Evolutionary conservation across 2,113 vertebrate species (phyloP).

Genomic region (Tauraco erythrolophus): DNA sequence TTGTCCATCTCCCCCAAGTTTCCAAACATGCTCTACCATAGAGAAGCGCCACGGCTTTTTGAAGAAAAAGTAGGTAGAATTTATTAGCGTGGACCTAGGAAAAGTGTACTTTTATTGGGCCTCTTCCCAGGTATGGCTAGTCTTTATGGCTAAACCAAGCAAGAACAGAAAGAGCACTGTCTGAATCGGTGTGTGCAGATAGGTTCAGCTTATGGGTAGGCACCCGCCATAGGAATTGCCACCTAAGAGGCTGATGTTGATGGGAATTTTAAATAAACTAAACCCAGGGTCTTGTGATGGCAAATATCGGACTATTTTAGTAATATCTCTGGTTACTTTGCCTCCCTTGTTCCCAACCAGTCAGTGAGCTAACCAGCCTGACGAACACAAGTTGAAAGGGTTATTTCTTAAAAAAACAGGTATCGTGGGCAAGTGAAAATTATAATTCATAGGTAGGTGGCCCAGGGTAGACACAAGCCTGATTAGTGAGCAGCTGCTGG

Average conservation of each 20-base stretch:
- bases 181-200: fast-evolving
- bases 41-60: background rate
- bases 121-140: background rate
- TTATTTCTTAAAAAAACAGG: background rate
- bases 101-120: background rate
- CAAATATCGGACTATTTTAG: background rate
- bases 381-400: background rate
- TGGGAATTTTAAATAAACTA: background rate
- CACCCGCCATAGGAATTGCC: background rate
- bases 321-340: background rate
- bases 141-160: background rate
- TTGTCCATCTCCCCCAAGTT: background rate
- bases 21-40: background rate
- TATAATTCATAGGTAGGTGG: background rate
- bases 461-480: background rate
- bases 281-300: background rate
- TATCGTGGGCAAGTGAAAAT: background rate
- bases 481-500: background rate
- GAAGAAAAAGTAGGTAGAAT: background rate
- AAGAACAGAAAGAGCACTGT: background rate
- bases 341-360: background rate
- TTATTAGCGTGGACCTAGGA: background rate
- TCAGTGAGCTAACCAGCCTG: background rate
- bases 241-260: background rate
- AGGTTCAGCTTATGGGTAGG: background rate